Percentiles rank a stretch among this genome's conserved stretches.
Conservation (phyloP, 2,113 vertebrate genomes). For the Lophotis ruficrista region DNA sequence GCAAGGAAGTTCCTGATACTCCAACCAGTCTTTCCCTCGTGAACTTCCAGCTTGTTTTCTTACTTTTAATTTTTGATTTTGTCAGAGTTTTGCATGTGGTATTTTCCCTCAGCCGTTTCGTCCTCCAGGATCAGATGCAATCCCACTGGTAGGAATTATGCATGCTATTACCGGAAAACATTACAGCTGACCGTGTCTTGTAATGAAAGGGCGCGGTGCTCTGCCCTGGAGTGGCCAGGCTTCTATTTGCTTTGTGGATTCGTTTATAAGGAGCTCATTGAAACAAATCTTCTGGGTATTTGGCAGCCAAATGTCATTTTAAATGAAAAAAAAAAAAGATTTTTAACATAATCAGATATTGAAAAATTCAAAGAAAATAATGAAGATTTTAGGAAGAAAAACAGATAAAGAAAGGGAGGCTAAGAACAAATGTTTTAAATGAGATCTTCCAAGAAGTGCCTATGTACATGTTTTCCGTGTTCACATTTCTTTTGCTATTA, state of each 20-base stretch:
- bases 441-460: background rate
- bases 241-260: background rate
- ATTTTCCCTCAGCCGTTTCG: background rate
- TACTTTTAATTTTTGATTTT: fast-evolving
- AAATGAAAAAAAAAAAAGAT: background rate
- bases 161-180: background rate
- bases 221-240: background rate
- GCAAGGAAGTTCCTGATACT: background rate
- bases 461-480: background rate
- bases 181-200: background rate
- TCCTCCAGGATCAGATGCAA: background rate
- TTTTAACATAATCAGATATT: background rate
- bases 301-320: background rate
- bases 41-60: background rate
- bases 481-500: background rate
- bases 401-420: background rate
- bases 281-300: background rate
- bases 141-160: background rate
- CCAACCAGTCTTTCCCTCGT: background rate
- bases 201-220: background rate
- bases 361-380: background rate
- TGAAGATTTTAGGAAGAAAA: background rate
- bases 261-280: background rate
- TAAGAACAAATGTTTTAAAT: background rate
- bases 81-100: background rate